Evolutionary conservation across 2,888 invertebrate genomes (phyloP).

Genomic region (Sthenelais limicola): DNA sequence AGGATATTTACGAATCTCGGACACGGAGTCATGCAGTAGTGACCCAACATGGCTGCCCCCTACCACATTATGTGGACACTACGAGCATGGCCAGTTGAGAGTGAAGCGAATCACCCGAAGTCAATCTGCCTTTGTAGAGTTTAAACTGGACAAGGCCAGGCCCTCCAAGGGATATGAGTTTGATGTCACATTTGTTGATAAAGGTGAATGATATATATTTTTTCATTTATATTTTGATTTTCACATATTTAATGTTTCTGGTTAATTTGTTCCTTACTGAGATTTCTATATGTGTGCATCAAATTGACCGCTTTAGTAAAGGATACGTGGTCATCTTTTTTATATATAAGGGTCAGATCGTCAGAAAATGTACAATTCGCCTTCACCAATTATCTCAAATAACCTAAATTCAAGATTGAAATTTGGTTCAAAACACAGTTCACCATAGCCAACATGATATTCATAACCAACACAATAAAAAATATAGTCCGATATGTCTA

Average conservation of each 20-base stretch:
- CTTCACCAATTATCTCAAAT: too few relatives aligned
- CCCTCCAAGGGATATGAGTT: slow-evolving; percentile 41
- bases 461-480: too few relatives aligned
- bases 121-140: slow-evolving; percentile 44
- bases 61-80: slow-evolving; percentile 44
- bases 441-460: too few relatives aligned
- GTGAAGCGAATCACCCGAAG: slow-evolving; percentile 39
- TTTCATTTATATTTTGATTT: background rate
- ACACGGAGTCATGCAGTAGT: slow-evolving; percentile 36
- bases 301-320: too few relatives aligned
- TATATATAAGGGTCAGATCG: too few relatives aligned
- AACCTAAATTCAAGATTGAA: too few relatives aligned
- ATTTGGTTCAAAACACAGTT: too few relatives aligned
- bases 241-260: background rate
- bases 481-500: too few relatives aligned
- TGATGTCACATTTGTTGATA: slow-evolving; percentile 42
- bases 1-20: slow-evolving; percentile 44
- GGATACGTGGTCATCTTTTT: too few relatives aligned
- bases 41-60: slow-evolving; percentile 43
- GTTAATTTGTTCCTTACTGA: background rate
- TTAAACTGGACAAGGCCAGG: slow-evolving; percentile 37
- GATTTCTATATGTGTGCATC: background rate
- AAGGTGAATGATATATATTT: slow-evolving; percentile 40
- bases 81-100: slow-evolving; percentile 26
- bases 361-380: too few relatives aligned